Base-by-base conservation (phyloP, 2,888 invertebrate genomes). In the Mesochorus sp. region DNA sequence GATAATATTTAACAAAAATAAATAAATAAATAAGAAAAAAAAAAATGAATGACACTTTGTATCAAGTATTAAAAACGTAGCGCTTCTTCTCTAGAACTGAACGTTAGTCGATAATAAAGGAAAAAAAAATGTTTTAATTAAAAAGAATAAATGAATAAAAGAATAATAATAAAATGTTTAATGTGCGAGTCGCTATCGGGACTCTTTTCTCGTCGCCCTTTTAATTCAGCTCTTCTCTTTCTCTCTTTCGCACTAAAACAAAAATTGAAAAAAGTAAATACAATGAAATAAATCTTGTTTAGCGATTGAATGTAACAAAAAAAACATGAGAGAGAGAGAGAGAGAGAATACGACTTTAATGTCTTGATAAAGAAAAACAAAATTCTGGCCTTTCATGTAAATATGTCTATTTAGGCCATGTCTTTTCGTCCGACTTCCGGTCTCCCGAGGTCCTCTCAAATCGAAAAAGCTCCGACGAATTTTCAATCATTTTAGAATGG, bases 341-440 rank as follows among this genome's bases (percentile, higher is more conserved):
- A n/a, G n/a, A 39, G 21, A 47, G 0, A 24, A 24, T 28, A 55
- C 6, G 3, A 34, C 26, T 59, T 26, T 37, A 24, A 17, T 59
- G 19, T 26, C 12, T 55, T 21, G 8, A 49, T 55, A 12, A 47
- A 0, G 19, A 39, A 64, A 34, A 19, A 62, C 17, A 3, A 51
- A 31, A 57, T 34, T 72, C 39, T 82, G 88, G 88, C 87, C 88
- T 88, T 87, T 83, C 83, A 78, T 87, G 88, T 87, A 88, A 85
- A 88, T 88, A 87, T 87, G 87, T 87, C 86, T 88, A 88, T 87
- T 87, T 87, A 85, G 88, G 87, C 86, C 86, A 82, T 19, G 19
- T 14, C 3, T 49, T 51, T 64, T 57, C 51, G 21, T 70, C 17
- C 31, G 10, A 31, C 49, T 49, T 76, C 44, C 61, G 42, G 62